Percentiles rank a stretch among this genome's conserved stretches.
These are phyloP conservation scores for Pygoscelis antarcticus DNA, from an alignment of 2,113 vertebrate species.

Conservation along the genomic window DNA sequence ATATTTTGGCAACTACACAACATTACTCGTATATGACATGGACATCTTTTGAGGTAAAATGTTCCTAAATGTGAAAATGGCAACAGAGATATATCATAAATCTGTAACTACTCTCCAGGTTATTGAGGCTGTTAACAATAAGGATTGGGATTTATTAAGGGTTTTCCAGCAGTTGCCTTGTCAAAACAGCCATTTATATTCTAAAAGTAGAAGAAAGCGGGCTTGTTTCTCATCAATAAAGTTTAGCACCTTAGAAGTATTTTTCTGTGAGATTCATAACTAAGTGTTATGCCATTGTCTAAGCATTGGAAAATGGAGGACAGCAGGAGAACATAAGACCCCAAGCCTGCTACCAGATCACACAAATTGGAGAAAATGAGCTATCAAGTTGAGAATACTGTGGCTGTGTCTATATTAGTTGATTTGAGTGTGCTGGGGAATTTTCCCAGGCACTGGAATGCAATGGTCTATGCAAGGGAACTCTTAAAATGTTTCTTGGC, in stretches of 20 bases:
- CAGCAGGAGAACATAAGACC: background rate
- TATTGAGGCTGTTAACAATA: background rate
- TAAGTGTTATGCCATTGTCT: background rate
- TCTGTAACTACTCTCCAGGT: background rate
- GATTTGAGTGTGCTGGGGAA: background rate
- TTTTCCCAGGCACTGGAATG: conserved; percentile 64
- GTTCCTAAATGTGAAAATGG: background rate
- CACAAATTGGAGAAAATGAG: background rate
- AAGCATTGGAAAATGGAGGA: background rate
- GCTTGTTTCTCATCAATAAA: background rate
- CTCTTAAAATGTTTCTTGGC: conserved; percentile 51
- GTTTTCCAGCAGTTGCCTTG: background rate
- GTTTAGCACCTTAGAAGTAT: background rate
- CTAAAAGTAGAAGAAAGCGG: background rate
- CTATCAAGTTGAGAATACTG: background rate
- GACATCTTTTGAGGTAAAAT: conserved; percentile 24
- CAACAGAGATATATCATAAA: background rate
- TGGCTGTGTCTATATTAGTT: background rate
- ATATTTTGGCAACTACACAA: conserved; percentile 32
- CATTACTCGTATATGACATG: background rate
- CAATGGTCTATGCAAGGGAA: background rate
- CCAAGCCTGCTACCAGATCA: background rate
- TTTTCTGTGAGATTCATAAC: background rate
- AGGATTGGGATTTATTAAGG: background rate
- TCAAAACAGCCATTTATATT: background rate